Conservation (phyloP, 2,113 vertebrate species). For the Psittacus erithacus region DNA sequence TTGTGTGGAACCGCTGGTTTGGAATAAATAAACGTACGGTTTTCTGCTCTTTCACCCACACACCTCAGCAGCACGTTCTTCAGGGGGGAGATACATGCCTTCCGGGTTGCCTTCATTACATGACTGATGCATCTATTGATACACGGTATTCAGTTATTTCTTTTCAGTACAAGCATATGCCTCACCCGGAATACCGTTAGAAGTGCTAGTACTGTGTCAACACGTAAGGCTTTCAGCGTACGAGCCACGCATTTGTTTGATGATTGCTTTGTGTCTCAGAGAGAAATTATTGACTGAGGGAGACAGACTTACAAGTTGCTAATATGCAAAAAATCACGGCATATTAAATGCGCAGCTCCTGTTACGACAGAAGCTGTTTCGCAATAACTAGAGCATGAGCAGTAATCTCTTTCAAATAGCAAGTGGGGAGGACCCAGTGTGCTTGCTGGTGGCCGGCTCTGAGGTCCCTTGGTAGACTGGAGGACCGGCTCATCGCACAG, state of each 20-base stretch:
- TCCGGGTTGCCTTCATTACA: fast-evolving
- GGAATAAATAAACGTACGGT: fast-evolving
- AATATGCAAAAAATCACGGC: background rate
- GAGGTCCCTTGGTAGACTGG: background rate
- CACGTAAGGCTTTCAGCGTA: fast-evolving
- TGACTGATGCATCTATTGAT: fast-evolving
- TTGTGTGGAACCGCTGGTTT: background rate
- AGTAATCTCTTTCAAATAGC: fast-evolving
- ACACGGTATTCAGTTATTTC: fast-evolving
- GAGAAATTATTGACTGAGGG: background rate
- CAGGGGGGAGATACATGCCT: fast-evolving
- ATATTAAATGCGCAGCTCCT: background rate
- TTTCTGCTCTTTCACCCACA: background rate
- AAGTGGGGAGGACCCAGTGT: fast-evolving
- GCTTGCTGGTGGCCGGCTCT: fast-evolving
- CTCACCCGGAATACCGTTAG: fast-evolving
- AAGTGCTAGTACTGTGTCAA: background rate
- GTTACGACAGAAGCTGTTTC: background rate
- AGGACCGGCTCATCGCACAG: fast-evolving
- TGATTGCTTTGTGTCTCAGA: background rate
- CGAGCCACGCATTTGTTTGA: background rate
- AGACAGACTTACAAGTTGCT: background rate
- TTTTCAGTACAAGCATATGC: background rate
- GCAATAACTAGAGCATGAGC: background rate
- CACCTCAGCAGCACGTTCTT: background rate